Evolutionary conservation across 2,888 invertebrate genomes (phyloP), one percentile per base, ranked within the genome.

Genomic region (Exephanes ischioxanthus): DNA sequence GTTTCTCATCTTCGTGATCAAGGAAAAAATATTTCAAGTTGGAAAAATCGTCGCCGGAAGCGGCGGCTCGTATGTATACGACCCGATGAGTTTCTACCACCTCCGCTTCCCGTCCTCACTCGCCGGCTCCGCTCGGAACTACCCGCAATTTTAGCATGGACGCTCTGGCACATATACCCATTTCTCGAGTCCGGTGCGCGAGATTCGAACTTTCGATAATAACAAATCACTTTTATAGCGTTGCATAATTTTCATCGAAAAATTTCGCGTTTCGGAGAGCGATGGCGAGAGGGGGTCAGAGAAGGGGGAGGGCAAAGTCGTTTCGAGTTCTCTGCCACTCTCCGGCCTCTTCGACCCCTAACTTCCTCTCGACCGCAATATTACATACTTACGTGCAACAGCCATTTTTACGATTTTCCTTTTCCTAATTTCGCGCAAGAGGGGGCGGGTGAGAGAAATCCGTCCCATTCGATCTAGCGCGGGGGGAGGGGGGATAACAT

Each of bases 141-240:
- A 55, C 19, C 53, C 66, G 63, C 37, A 68, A 75, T 75, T 75
- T 70, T 66, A 68, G 16, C 81, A 37, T 85, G 41, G 30, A 80
- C 68, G 68, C 48, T 19, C 71, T 0, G 9, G n/a, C 33, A 19
- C 41, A 22, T 37, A 26, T 11, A 55, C 48, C 2, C 51, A 11
- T n/a, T 37, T 37, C 72, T 6, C 45, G 22, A 19, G 45, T 6
- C 7, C n/a, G 11, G n/a, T 30, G 30, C 7, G 11, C 66, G 41
- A 58, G 61, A 19, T 51, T 67, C 73, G 48, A 85, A 85, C 51
- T 85, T 82, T 76, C 79, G 70, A 82, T 85, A 80, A 79, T 85
- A 76, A 85, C 79, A 82, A 85, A 85, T 85, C 79, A 82, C 73
- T 82, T 80, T 82, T 66, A 67, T 70, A 71, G 75, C 75, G 58